Evolutionary conservation across 2,797 vertebrate species (phyloP).

Genomic region (Remorina albescens): DNA sequence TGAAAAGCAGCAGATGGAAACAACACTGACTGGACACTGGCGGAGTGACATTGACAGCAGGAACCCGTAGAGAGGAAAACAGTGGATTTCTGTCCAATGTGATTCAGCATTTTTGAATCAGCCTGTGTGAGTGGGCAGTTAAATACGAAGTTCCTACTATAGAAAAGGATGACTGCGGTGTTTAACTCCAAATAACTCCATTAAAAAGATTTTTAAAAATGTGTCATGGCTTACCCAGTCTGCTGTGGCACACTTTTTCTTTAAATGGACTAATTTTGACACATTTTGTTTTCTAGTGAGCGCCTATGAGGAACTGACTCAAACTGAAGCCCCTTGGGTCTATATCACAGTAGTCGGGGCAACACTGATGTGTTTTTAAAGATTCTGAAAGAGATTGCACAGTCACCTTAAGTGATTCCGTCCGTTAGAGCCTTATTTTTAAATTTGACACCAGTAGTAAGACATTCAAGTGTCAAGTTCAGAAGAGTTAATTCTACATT

Average conservation of each 20-base stretch:
- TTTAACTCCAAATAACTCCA: neutral
- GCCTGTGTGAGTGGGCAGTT: neutral
- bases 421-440: neutral
- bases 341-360: no score
- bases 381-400: neutral
- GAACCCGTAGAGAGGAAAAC: neutral
- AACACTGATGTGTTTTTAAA: neutral
- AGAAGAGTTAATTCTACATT: no score
- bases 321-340: neutral
- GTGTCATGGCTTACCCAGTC: neutral
- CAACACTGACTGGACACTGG: neutral
- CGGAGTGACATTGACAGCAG: neutral
- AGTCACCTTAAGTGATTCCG: no score
- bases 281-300: neutral
- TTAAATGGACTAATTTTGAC: no score
- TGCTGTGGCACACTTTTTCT: neutral
- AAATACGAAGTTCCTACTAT: neutral
- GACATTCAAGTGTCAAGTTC: no score
- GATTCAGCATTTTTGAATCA: neutral
- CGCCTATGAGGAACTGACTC: neutral
- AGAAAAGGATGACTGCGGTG: neutral
- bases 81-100: neutral
- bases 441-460: no score
- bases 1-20: neutral
- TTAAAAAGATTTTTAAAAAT: neutral